A percentile compares a stretch with the other conserved stretches of the same genome.
Conservation (phyloP, 2,888 invertebrate species). For the Actias luna region DNA sequence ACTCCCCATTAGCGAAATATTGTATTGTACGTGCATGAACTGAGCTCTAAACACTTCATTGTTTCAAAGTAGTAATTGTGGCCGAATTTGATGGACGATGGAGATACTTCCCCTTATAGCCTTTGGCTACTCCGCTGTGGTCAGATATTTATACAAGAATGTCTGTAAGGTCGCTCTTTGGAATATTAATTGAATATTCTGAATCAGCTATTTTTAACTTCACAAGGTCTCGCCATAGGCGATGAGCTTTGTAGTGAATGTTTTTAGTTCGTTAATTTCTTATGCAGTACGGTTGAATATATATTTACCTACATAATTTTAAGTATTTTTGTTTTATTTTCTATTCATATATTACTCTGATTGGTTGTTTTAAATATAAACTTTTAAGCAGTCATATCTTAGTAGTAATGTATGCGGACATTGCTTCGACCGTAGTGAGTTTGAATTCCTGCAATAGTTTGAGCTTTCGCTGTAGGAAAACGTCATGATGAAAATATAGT, state of each 20-base stretch:
- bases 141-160: slow-evolving; percentile 14
- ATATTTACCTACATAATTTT: not conserved
- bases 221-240: not conserved
- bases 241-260: not conserved
- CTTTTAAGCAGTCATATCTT: too few relatives aligned
- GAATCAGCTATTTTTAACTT: slow-evolving; percentile 6
- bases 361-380: too few relatives aligned
- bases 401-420: too few relatives aligned
- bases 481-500: too few relatives aligned
- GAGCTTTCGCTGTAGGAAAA: too few relatives aligned
- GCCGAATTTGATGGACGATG: slow-evolving; percentile 53
- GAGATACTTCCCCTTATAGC: slow-evolving; percentile 45
- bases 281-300: not conserved
- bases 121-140: slow-evolving; percentile 25
- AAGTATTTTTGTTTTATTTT: not conserved
- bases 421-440: too few relatives aligned
- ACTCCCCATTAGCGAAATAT: slow-evolving; percentile 65
- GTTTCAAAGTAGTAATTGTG: slow-evolving; percentile 51
- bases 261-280: not conserved
- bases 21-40: slow-evolving; percentile 51
- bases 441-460: too few relatives aligned
- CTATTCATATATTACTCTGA: too few relatives aligned
- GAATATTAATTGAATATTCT: not conserved
- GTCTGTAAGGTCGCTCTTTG: not conserved
- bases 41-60: slow-evolving; percentile 62